Percentiles rank a stretch among this genome's conserved stretches.
Evolutionary conservation across 2,888 invertebrate genomes (phyloP).

Genomic region (Ommatoiulus sabulosus): DNA sequence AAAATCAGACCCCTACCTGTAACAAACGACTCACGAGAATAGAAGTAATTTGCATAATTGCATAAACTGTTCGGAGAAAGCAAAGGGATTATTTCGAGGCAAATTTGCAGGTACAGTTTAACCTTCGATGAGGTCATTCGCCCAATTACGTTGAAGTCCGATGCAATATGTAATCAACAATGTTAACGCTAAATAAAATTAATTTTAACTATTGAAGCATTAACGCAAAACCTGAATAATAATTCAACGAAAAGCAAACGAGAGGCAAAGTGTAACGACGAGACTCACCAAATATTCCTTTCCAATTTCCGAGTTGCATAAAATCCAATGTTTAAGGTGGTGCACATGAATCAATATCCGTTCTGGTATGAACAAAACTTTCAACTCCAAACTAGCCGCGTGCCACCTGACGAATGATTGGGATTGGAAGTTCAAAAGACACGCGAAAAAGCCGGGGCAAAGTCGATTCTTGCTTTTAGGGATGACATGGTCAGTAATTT

Average conservation of each 20-base stretch:
- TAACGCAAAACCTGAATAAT: neutral
- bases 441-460: conserved; percentile 20
- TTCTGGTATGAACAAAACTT: neutral
- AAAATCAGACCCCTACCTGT: no score
- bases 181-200: no score
- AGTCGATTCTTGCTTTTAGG: neutral
- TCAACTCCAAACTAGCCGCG: neutral
- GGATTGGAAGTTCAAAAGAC: conserved; percentile 30
- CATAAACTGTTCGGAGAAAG: no score
- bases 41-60: no score
- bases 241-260: neutral
- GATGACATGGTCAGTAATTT: neutral
- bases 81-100: no score
- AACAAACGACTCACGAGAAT: no score
- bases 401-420: conserved; percentile 33
- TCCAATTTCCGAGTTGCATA: neutral
- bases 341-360: neutral
- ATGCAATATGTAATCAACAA: no score
- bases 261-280: neutral
- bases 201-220: no score
- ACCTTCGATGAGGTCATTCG: no score
- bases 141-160: no score
- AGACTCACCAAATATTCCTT: neutral
- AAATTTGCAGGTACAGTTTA: no score
- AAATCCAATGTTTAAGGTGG: neutral